Evolutionary conservation across 2,888 invertebrate genomes (phyloP), one percentile per base, ranked within the genome.

Genomic region (Mimas tiliae): DNA sequence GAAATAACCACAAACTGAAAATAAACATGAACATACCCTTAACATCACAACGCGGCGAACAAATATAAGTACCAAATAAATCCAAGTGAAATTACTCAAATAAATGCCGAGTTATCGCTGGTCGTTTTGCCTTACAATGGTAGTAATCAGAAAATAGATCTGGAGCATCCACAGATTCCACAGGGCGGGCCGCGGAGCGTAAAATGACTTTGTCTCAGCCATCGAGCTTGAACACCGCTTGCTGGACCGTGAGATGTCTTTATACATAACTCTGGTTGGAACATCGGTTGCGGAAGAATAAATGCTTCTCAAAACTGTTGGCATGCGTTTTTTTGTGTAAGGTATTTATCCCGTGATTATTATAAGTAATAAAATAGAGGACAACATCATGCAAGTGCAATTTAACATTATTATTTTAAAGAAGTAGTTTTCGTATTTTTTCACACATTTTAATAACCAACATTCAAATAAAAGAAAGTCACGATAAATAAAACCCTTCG

Each of bases 181-280:
- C 4, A 4, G 65, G 58, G 64, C 51, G 45, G 42, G 64, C 71
- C 65, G 53, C 68, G 70, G 67, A 74, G 74, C 77, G 76, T 74
- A 71, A 75, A 79, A 79, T 76, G 72, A 75, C 70, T 71, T 66
- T 66, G 66, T 63, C 47, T 65, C 67, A 64, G 65, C 67, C 68
- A 68, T 64, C 64, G 67, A 33, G 68, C 67, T 65, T 68, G 69
- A 65, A 69, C 67, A 68, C 62, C 53, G 58, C 65, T 53, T 68
- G 70, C 52, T 73, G 72, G 70, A 71, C 71, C 72, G 69, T 72
- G 67, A 47, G 55, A 58, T 38, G 38, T 19, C 58, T 58, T 42
- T 58, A 58, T 42, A 58, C 58, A 21, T 58, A 58, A 38, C 58
- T 58, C 38, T 58, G 1, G 16, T 34, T 53, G 1, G 4, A 27